Base-by-base conservation (phyloP, 2,113 vertebrate genomes). In the Sebastes fasciatus region DNA sequence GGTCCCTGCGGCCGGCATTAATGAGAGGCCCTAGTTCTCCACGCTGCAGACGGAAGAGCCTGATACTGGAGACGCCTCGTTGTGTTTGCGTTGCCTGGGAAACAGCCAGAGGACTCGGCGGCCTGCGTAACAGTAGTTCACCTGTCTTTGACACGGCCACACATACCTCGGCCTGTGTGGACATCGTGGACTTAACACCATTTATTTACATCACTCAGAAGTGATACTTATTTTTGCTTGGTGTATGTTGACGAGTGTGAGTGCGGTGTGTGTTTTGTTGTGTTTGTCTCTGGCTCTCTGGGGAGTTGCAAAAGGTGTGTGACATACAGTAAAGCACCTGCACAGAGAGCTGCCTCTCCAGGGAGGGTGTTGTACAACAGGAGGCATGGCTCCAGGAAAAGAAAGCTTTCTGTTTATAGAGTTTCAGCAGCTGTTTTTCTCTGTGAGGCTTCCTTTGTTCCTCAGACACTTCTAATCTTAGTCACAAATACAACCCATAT, bases 51-150 rank as follows among this genome's bases (percentile, higher is more conserved):
- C 70, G 21, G 75, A 83, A 40, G 79, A 90, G 86, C 68, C 57
- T 88, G 94, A 95, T 91, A 95, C 91, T 78, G 86, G 94, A 96
- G 94, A 95, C 83, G 74, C 77, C 48, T 83, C 57, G 21, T 86
- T 88, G 91, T 94, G 94, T 93, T 92, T 85, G 82, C 17, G 94
- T 95, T 92, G 77, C 94, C 91, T 0, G 2, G 93, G 94, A 80
- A 91, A 95, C 94, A 13, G 82, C 76, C 67, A 72, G 70, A 82
- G 85, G 71, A 81, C 86, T 78, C 52, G 17, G 89, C 54, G 58
- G 77, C 86, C 60, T 48, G 69, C 79, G 76, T 85, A 87, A 90
- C 89, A 87, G 60, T 67, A 79, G 85, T 82, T 83, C 77, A 86
- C 83, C 82, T 85, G 87, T 74, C 63, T 87, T 51, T 79, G 55